Base-by-base conservation (phyloP, 2,113 vertebrate genomes). In the Motacilla alba region DNA sequence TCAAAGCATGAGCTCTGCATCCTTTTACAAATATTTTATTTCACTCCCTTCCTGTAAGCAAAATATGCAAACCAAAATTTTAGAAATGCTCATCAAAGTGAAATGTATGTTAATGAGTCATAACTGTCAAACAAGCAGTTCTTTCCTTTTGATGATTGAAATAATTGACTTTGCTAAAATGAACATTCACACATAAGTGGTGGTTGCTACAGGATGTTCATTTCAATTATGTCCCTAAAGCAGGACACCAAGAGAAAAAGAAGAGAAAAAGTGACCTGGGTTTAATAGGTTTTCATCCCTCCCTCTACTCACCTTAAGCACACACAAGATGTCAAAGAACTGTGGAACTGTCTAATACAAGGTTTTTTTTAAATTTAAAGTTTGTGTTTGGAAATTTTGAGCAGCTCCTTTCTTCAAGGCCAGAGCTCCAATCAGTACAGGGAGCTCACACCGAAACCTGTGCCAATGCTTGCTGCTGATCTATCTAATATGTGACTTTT, bases 151-250 rank as follows among this genome's bases (percentile, higher is more conserved):
- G 43, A 93, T 96, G 79, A 77, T 27, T 86, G 90, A 96, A 97
- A 94, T 97, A 95, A 95, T 93, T 97, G 95, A 92, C 81, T 96
- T 97, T 95, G 83, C 75, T 93, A 90, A 96, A 93, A 95, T 75
- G 79, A 96, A 59, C 84, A 95, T 94, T 88, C 58, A 33, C 37
- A 35, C 31, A 10, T 30, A 52, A 87, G 90, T 75, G 68, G 13
- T 62, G 17, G 58, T 28, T 89, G 73, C 82, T 96, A 73, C 92
- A 89, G 87, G 53, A 87, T 81, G 74, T 86, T 83, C 58, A 91
- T 68, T 84, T 98, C 82, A 87, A 56, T 89, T 86, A n/a, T 23
- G 24, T 15, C 39, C 49, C 33, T 68, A 22, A 77, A 84, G 64
- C 70, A 79, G 52, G 60, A 74, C 49, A 56, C 23, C 8, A 46